Evolutionary conservation across 2,888 invertebrate species (phyloP).

Genomic region (Frankliniella intonsa): DNA sequence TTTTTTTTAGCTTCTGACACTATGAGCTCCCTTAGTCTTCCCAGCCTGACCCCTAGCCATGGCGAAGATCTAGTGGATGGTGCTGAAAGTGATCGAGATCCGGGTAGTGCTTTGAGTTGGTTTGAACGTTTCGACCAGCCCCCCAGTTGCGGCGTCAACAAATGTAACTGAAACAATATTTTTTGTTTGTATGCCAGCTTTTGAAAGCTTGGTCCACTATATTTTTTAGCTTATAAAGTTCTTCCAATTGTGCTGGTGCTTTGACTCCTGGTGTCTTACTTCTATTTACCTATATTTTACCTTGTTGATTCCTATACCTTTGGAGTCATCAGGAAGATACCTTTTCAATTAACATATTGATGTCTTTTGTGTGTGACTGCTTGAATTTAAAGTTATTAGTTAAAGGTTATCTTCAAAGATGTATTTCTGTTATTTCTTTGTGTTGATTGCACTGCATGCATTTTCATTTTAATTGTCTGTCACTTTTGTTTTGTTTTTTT

Average conservation of each 20-base stretch:
- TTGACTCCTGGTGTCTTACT: not conserved
- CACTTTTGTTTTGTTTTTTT: not conserved
- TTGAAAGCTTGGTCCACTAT: not conserved
- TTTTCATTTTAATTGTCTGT: not conserved
- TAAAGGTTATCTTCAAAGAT: not conserved
- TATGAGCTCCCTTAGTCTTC: conserved; percentile 41
- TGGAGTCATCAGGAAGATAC: not conserved
- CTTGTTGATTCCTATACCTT: not conserved
- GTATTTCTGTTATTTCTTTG: not conserved
- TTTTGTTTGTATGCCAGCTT: conserved; percentile 6
- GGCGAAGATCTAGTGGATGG: conserved; percentile 15
- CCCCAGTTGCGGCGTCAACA: conserved; percentile 4
- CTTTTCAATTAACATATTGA: not conserved
- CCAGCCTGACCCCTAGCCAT: conserved; percentile 32
- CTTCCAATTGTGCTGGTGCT: not conserved
- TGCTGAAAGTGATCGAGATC: conserved; percentile 18
- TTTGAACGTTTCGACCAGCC: conserved; percentile 22
- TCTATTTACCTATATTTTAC: not conserved
- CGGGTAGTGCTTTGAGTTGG: conserved; percentile 22
- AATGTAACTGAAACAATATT: not conserved
- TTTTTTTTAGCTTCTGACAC: conserved; percentile 40
- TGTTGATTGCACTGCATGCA: not conserved
- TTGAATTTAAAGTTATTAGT: not conserved
- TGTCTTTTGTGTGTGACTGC: not conserved
- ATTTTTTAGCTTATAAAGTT: not conserved